These are phyloP conservation scores for Jaculus jaculus DNA, from an alignment of 2,113 vertebrate species.

Conservation along the genomic window DNA sequence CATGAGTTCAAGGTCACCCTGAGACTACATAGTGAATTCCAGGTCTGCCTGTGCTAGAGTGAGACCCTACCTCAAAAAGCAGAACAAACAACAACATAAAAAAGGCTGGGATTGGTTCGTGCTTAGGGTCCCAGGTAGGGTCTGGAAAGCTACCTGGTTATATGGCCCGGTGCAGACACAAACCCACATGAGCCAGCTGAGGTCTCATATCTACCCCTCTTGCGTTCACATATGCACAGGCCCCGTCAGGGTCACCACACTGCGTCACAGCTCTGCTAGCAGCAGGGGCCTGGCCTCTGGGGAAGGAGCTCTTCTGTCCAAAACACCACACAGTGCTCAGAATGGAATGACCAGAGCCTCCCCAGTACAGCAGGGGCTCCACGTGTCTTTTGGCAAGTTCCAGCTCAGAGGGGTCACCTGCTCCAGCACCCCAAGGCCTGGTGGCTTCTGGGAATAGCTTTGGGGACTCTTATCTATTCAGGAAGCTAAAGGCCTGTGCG, in stretches of 20 bases:
- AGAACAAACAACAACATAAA: too few species aligned
- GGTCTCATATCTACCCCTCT: neutral
- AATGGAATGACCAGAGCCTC: neutral
- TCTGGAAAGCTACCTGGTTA: neutral
- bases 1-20: too few species aligned
- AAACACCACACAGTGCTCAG: constrained; percentile 3
- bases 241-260: neutral
- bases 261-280: neutral
- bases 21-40: too few species aligned
- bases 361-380: neutral
- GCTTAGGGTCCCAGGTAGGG: neutral
- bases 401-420: neutral
- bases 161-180: neutral
- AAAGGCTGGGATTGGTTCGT: neutral
- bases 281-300: neutral
- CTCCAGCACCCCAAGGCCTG: neutral
- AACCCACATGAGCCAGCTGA: accelerated
- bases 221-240: neutral
- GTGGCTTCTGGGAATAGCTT: neutral
- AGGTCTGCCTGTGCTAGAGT: too few species aligned
- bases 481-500: neutral
- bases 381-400: neutral
- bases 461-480: neutral
- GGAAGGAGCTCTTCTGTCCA: neutral
- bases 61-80: too few species aligned